Conservation (phyloP, 2,888 invertebrate genomes). For the Epirrhoe tristata region DNA sequence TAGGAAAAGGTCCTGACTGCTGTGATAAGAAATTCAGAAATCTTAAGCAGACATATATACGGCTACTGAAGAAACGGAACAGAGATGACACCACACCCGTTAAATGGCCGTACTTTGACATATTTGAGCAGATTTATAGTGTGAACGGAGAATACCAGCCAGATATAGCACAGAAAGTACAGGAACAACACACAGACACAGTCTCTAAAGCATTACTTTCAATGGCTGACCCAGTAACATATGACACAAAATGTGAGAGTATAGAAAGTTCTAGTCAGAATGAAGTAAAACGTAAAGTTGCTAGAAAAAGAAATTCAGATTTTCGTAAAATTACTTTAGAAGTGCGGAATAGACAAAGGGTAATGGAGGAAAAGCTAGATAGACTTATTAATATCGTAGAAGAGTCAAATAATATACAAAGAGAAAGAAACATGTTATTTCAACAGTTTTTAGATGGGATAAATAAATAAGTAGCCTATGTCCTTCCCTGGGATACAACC, state of each 20-base stretch:
- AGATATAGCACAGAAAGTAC: slow-evolving; percentile 72
- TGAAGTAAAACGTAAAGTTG: slow-evolving; percentile 64
- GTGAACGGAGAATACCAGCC: slow-evolving; percentile 73
- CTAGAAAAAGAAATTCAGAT: slow-evolving; percentile 67
- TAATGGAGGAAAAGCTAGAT: slow-evolving; percentile 79
- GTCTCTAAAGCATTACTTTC: slow-evolving; percentile 71
- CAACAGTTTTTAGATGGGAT: slow-evolving; percentile 72
- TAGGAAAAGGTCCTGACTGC: slow-evolving; percentile 72
- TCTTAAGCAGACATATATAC: slow-evolving; percentile 75
- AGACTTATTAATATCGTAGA: slow-evolving; percentile 77
- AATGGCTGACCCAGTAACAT: slow-evolving; percentile 59
- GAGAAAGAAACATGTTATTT: slow-evolving; percentile 74
- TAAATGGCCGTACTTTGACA: slow-evolving; percentile 78
- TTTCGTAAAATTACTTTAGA: slow-evolving; percentile 74
- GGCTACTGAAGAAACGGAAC: slow-evolving; percentile 72
- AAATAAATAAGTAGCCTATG: too few relatives aligned
- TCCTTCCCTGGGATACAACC: too few relatives aligned
- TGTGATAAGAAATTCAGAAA: slow-evolving; percentile 81
- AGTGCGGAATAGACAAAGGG: slow-evolving; percentile 73
- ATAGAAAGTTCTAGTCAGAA: slow-evolving; percentile 59
- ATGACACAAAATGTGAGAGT: slow-evolving; percentile 54
- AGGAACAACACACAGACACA: slow-evolving; percentile 65
- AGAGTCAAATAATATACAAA: slow-evolving; percentile 78
- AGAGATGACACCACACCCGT: slow-evolving; percentile 62
- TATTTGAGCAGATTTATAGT: slow-evolving; percentile 75